Evolutionary conservation across 2,113 vertebrate genomes (phyloP).

Genomic region (Chrysochloris asiatica): DNA sequence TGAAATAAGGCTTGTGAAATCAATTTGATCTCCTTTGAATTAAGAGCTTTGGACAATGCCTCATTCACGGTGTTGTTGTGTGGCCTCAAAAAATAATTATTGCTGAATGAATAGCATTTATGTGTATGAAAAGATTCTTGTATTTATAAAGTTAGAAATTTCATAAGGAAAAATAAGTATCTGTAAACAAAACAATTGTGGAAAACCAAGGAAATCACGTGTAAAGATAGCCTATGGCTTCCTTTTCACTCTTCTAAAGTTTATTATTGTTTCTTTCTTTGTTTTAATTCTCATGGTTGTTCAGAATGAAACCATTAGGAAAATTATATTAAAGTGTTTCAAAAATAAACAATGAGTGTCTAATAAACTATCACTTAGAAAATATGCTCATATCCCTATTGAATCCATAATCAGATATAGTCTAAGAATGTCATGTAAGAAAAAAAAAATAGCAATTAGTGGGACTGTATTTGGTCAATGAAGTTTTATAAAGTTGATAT

Average conservation of each 20-base stretch:
- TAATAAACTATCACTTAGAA: neutral
- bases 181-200: neutral
- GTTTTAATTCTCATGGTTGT: constrained; percentile 3
- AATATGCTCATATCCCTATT: neutral
- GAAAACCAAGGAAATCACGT: neutral
- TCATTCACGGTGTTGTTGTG: neutral
- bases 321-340: neutral
- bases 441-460: neutral
- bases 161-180: neutral
- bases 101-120: neutral
- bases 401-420: neutral
- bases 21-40: neutral
- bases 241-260: neutral
- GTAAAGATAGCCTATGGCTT: neutral
- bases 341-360: neutral
- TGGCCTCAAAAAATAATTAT: neutral
- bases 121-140: neutral
- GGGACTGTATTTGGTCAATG: neutral
- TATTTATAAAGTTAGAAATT: neutral
- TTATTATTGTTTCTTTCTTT: neutral
- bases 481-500: neutral
- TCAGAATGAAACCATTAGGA: neutral
- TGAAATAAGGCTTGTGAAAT: constrained; percentile 27
- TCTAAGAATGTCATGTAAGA: neutral
- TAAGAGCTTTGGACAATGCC: neutral